Percentiles rank a stretch among this genome's conserved stretches.
Conservation (phyloP, 2,113 vertebrate species). For the Leptodactylus fuscus region DNA sequence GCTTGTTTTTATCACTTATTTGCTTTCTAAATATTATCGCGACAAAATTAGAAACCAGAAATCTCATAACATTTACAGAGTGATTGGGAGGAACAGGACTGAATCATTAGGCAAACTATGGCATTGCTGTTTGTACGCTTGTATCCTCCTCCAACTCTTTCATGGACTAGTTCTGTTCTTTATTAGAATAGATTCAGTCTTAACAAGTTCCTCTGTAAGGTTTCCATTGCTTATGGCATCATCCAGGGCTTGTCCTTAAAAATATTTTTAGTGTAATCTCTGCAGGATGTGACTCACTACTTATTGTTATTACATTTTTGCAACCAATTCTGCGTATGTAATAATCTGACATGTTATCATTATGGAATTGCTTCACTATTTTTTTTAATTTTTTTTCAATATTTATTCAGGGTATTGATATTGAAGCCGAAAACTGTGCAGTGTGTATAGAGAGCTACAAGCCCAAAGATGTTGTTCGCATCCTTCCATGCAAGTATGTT, state of each 20-base stretch:
- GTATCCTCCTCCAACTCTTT: neutral
- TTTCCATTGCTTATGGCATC: neutral
- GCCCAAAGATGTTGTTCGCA: slow-evolving; percentile 79
- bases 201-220: neutral
- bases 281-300: slow-evolving; percentile 25
- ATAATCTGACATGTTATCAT: neutral
- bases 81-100: neutral
- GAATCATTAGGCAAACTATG: neutral
- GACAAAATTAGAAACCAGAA: neutral
- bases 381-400: slow-evolving; percentile 57
- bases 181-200: neutral
- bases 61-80: neutral
- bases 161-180: neutral
- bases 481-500: slow-evolving; percentile 84
- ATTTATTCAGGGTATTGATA: slow-evolving; percentile 73
- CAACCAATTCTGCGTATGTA: neutral
- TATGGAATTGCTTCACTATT: neutral
- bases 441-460: slow-evolving; percentile 85
- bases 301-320: neutral
- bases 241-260: slow-evolving; percentile 2
- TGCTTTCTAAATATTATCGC: neutral
- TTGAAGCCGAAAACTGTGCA: slow-evolving; percentile 82
- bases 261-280: neutral
- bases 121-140: neutral
- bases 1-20: neutral